phyloP scores from a whole-genome alignment of 2,888 invertebrate species.

The Hirtodrosophila cameraria region DNA sequence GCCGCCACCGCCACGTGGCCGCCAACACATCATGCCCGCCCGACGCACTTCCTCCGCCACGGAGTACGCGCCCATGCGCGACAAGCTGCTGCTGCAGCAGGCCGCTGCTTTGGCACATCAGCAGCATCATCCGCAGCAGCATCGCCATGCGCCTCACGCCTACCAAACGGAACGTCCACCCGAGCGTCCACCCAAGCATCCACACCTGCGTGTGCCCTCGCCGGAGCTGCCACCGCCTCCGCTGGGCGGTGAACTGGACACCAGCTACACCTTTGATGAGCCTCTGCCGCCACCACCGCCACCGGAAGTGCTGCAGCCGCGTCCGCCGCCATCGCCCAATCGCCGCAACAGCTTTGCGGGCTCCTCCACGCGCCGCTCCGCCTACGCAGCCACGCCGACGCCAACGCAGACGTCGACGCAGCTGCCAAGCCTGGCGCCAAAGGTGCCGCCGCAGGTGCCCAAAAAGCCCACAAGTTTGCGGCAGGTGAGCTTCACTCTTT shows the following conservation, averaged over 20 bases:
- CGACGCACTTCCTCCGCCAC: constrained; percentile 88
- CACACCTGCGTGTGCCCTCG: constrained; percentile 85
- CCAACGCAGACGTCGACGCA: constrained; percentile 77
- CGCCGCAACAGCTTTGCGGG: constrained; percentile 84
- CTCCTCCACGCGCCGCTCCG: constrained; percentile 80
- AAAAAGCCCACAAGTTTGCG: constrained; percentile 82
- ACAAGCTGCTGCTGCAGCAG: constrained; percentile 81
- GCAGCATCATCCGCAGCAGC: constrained; percentile 82
- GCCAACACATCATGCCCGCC: constrained; percentile 60
- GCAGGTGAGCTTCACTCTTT: constrained; percentile 69
- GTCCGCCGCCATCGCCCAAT: constrained; percentile 81
- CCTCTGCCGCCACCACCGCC: constrained; percentile 84
- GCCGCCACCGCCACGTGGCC: constrained; percentile 83
- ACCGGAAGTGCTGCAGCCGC: constrained; percentile 82
- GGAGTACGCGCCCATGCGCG: constrained; percentile 86
- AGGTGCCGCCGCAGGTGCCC: constrained; percentile 82
- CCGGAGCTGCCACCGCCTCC: constrained; percentile 84
- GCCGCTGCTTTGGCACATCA: constrained; percentile 81
- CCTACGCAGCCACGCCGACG: constrained; percentile 54
- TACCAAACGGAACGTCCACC: constrained; percentile 86
- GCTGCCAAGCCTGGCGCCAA: constrained; percentile 83
- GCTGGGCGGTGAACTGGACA: constrained; percentile 77
- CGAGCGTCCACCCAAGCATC: constrained; percentile 91
- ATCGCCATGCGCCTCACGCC: constrained; percentile 38
- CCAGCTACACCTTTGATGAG: constrained; percentile 81